Evolutionary conservation across 2,888 invertebrate species (phyloP).

Genomic region (Aphidoletes aphidimyza): DNA sequence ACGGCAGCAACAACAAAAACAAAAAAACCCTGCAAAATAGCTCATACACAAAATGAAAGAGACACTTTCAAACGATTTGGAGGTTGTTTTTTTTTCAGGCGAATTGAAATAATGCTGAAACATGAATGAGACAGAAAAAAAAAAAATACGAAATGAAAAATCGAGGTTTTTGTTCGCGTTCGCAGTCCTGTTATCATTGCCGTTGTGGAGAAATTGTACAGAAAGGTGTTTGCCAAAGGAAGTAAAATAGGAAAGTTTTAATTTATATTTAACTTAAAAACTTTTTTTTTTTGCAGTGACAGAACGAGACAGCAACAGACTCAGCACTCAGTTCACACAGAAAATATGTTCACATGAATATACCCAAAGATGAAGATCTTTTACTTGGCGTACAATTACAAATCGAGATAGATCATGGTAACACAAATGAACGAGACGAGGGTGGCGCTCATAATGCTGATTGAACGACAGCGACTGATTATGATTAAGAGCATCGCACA

Average conservation of each 20-base stretch:
- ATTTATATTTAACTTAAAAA: conserved; percentile 51
- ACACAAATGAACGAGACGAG: background rate
- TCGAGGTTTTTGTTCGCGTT: background rate
- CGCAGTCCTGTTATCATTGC: background rate
- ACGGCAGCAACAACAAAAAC: too few relatives aligned
- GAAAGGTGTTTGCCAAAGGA: conserved; percentile 50
- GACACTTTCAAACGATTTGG: background rate
- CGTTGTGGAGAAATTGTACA: conserved; percentile 31
- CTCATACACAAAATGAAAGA: background rate
- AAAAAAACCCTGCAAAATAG: too few relatives aligned
- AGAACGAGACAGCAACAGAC: background rate
- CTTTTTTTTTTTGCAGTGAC: background rate
- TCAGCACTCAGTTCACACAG: background rate
- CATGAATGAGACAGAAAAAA: background rate
- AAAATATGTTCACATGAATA: background rate
- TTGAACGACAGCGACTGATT: background rate
- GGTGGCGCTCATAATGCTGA: background rate
- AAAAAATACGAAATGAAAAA: background rate
- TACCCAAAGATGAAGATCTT: background rate
- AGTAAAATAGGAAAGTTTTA: conserved; percentile 53
- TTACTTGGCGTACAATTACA: background rate
- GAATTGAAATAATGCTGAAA: conserved; percentile 29
- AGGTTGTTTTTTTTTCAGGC: background rate
- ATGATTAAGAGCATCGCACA: too few relatives aligned
- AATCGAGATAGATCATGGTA: background rate